phyloP scores from a whole-genome alignment of 2,113 vertebrate species.

The Engystomops pustulosus region DNA sequence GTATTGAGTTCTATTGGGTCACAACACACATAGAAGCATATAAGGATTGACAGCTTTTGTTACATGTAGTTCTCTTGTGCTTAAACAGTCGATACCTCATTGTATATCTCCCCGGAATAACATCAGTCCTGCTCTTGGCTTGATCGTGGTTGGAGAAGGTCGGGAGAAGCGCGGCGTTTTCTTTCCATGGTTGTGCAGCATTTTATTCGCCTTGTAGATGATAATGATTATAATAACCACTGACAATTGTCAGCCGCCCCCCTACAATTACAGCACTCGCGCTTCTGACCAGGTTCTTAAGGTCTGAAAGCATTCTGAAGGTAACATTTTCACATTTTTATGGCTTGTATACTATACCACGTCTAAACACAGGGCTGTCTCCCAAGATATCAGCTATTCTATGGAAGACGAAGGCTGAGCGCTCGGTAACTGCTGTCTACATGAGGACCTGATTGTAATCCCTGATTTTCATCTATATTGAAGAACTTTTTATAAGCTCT shows the following conservation, averaged over 20 bases:
- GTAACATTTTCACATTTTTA: background rate
- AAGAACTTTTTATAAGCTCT: too few species aligned
- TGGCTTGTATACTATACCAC: background rate
- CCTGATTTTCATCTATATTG: too few species aligned
- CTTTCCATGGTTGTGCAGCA: background rate
- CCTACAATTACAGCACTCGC: background rate
- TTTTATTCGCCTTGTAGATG: background rate
- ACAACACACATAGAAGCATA: too few species aligned
- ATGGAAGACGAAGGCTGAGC: background rate
- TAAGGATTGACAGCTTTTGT: too few species aligned
- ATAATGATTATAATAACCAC: background rate
- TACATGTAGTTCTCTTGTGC: too few species aligned
- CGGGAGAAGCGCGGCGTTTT: background rate
- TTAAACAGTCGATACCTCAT: too few species aligned
- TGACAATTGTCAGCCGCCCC: background rate
- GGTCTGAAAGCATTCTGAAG: constrained; percentile 10
- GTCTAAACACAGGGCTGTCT: background rate
- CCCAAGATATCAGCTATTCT: background rate
- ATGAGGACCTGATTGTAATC: too few species aligned
- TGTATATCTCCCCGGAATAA: background rate
- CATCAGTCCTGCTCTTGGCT: background rate
- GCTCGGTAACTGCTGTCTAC: background rate
- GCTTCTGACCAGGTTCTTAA: background rate
- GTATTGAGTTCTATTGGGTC: too few species aligned
- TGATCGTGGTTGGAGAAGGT: background rate